phyloP scores from a whole-genome alignment of 2,888 invertebrate genomes.

The Mesoligia furuncula region DNA sequence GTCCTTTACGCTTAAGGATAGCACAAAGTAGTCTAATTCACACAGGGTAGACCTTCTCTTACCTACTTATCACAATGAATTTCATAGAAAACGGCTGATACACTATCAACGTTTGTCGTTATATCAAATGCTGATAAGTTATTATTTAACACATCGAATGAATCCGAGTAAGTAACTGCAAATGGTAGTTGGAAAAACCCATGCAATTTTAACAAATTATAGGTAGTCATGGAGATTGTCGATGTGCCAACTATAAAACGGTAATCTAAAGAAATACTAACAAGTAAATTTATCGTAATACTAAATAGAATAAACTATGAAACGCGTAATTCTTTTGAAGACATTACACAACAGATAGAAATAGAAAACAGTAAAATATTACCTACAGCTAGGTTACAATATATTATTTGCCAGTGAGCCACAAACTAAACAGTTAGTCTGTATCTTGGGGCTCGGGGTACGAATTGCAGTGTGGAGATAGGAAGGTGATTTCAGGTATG shows the following conservation, averaged over 20 bases:
- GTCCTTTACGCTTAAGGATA: not conserved
- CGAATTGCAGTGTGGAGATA: too few species aligned
- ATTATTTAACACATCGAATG: not conserved
- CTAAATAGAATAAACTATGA: constrained; percentile 15
- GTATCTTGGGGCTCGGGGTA: too few species aligned
- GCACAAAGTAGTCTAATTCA: not conserved
- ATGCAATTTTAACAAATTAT: constrained; percentile 32
- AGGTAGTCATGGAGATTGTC: constrained; percentile 40
- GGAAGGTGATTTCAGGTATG: too few species aligned
- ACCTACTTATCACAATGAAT: constrained; percentile 15
- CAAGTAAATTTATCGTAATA: constrained; percentile 14
- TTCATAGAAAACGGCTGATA: not conserved
- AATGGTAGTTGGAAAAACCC: constrained; percentile 41
- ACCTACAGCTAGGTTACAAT: too few species aligned
- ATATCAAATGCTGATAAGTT: not conserved
- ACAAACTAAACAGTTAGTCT: too few species aligned
- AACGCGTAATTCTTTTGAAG: constrained; percentile 13
- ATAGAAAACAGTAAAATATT: too few species aligned
- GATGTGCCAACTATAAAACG: constrained; percentile 26
- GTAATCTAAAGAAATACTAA: constrained; percentile 26
- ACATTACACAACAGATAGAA: not conserved
- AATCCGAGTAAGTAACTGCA: constrained; percentile 7
- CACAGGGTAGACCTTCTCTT: not conserved
- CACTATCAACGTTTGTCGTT: not conserved
- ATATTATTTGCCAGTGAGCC: too few species aligned